These are phyloP conservation scores for Venusia cambrica DNA, from an alignment of 2,888 invertebrate species.

Conservation along the genomic window DNA sequence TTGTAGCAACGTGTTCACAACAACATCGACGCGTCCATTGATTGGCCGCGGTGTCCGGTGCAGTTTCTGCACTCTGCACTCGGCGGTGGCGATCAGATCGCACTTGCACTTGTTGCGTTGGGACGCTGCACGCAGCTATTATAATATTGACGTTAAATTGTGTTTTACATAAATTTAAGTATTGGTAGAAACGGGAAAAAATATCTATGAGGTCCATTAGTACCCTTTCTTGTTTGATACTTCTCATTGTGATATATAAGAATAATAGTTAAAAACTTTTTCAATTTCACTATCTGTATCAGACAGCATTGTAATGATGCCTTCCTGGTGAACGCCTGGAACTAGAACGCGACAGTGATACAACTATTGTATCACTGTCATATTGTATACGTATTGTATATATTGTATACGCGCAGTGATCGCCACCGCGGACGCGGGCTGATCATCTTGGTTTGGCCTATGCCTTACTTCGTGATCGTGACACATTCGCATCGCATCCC, in stretches of 20 bases:
- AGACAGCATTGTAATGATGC: not conserved
- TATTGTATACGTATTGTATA: too few relatives aligned
- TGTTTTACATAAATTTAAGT: not conserved
- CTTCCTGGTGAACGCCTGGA: not conserved
- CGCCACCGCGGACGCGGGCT: constrained; percentile 1
- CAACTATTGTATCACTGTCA: not conserved
- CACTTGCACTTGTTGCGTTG: too few relatives aligned
- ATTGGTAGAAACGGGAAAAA: not conserved
- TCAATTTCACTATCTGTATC: too few relatives aligned
- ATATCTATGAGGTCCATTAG: not conserved
- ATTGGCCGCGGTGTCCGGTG: constrained; percentile 1
- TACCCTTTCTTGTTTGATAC: not conserved
- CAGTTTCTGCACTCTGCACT: too few relatives aligned
- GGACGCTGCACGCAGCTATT: constrained; percentile 1
- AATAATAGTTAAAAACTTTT: too few relatives aligned
- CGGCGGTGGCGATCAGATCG: too few relatives aligned
- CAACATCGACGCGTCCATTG: not conserved
- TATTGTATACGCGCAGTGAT: not conserved
- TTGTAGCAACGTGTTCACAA: not conserved
- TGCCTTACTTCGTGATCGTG: too few relatives aligned
- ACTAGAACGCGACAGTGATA: constrained; percentile 1
- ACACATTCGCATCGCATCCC: too few relatives aligned
- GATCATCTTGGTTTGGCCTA: constrained; percentile 1
- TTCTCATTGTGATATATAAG: too few relatives aligned
- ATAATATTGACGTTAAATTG: not conserved